Conservation (phyloP, 2,888 invertebrate genomes). For the Strigamia crassipes region DNA sequence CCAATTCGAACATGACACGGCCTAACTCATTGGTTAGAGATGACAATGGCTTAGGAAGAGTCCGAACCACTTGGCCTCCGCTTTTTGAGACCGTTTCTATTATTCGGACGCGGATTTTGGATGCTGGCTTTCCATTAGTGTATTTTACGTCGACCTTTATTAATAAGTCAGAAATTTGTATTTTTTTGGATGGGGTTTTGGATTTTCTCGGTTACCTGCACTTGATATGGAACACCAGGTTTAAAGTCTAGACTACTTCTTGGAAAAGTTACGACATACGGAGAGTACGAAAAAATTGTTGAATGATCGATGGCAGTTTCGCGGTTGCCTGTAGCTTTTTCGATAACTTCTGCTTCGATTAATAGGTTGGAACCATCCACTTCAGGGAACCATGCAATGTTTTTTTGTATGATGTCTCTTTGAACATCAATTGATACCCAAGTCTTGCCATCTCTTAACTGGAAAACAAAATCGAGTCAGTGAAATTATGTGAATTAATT, state of each 20-base stretch:
- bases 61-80: neutral
- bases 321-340: slow-evolving; percentile 6
- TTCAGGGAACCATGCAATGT: slow-evolving; percentile 15
- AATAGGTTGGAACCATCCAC: neutral
- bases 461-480: neutral
- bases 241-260: slow-evolving; percentile 8
- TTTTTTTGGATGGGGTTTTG: neutral
- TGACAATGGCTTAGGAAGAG: neutral
- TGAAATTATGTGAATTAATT: neutral
- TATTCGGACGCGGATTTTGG: neutral
- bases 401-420: neutral
- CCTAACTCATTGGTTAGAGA: neutral
- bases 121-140: neutral
- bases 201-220: neutral
- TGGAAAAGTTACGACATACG: neutral
- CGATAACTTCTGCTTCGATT: slow-evolving; percentile 35
- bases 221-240: slow-evolving; percentile 41
- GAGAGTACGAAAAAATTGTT: slow-evolving; percentile 5
- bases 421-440: neutral
- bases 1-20: slow-evolving; percentile 24
- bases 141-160: neutral
- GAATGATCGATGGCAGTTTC: slow-evolving; percentile 15
- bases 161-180: neutral
- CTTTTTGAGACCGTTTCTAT: neutral
- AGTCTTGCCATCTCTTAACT: neutral